Base-by-base conservation (phyloP, 2,888 invertebrate species). In the Nomada hirtipes region DNA sequence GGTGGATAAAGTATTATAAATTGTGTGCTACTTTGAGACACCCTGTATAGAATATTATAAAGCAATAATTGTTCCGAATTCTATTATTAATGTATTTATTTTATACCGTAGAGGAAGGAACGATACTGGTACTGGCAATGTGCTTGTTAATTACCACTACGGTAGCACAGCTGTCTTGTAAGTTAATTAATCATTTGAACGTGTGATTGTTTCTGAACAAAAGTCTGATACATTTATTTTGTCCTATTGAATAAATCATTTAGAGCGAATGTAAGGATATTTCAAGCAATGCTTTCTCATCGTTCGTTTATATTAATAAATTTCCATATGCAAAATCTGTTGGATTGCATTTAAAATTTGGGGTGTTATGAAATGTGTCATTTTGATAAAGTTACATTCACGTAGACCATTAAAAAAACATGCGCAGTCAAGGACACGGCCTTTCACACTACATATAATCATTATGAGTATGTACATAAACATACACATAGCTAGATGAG, bases 101-200 rank as follows among this genome's bases (percentile, higher is more conserved):
- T 60, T 50, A 36, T 63, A 42, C 69, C 64, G 4, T 68, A 86
- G 86, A 42, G 11, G 79, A 36, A 55, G 57, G 65, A 61, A 59
- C 44, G 11, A 23, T 67, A 15, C 42, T 76, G 1, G 4, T 53
- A 13, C 15, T 82, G 15, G 10, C 74, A 11, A 50, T 70, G 20
- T 61, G 68, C 13, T 4, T 82, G 36, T 11, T 87, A 11, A 42
- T 77, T 20, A 59, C 44, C 18, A n/a, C 55, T 20, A 29, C 77
- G 18, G 29, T 36, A 7, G 86, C 79, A 29, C 89, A 88, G 13
- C 42, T 80, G 29, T 85, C 86, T 47, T 26, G 89, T 89, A 82
- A 89, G 86, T 88, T 75, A 71, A 69, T 64, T 61, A 60, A 67
- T 65, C 20, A 2, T 13, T 3, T 3, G 13, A 57, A 64, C 13